phyloP scores from a whole-genome alignment of 2,113 vertebrate species.

The Sterrhoptilus dennistouni region DNA sequence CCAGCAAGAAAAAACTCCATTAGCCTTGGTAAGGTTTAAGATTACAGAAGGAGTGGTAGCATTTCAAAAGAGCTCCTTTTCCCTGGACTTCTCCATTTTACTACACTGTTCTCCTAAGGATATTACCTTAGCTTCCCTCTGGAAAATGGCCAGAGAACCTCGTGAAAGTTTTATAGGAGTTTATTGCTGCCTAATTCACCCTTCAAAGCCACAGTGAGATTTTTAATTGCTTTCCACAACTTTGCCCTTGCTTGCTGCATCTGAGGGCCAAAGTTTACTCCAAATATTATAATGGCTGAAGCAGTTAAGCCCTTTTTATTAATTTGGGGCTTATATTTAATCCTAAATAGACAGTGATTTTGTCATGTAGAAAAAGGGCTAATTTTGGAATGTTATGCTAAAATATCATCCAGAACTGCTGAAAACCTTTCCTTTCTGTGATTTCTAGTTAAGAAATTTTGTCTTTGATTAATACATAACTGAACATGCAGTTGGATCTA shows the following conservation, averaged over 20 bases:
- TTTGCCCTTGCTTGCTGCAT: neutral
- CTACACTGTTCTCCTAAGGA: neutral
- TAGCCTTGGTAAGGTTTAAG: neutral
- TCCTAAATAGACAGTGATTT: neutral
- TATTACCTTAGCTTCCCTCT: neutral
- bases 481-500: neutral
- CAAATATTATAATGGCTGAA: neutral
- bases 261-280: neutral
- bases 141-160: neutral
- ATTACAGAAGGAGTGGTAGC: neutral
- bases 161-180: neutral
- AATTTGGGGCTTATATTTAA: neutral
- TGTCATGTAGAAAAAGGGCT: neutral
- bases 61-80: neutral
- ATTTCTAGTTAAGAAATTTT: neutral
- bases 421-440: neutral
- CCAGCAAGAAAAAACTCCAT: neutral
- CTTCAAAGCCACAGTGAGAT: neutral
- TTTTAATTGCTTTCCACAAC: neutral
- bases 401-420: neutral
- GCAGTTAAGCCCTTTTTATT: neutral
- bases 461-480: neutral
- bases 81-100: neutral
- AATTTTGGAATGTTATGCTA: neutral
- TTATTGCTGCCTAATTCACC: conserved; percentile 14